A percentile compares a stretch with the other conserved stretches of the same genome.
Evolutionary conservation across 2,797 vertebrate species (phyloP).

Genomic region (Neopelma chrysocephalum): DNA sequence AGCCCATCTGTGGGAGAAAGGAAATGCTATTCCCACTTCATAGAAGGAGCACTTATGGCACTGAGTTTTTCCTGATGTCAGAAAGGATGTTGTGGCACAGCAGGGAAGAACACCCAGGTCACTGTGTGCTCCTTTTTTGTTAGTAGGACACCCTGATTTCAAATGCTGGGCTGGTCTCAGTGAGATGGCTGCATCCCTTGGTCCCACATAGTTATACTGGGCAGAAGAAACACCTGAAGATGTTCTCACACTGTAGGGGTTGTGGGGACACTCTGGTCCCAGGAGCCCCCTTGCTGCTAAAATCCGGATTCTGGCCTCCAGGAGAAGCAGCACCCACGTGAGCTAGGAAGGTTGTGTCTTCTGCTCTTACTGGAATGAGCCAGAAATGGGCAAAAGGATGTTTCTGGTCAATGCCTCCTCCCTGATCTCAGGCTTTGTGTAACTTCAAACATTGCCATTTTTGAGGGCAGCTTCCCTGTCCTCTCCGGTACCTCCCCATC

Average conservation of each 20-base stretch:
- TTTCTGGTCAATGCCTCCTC: neutral
- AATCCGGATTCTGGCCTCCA: neutral
- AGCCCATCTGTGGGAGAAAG: neutral
- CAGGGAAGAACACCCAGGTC: neutral
- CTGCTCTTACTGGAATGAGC: neutral
- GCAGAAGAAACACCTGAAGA: neutral
- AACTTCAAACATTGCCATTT: neutral
- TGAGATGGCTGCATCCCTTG: neutral
- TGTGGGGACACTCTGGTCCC: neutral
- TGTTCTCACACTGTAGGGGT: neutral
- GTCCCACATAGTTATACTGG: neutral
- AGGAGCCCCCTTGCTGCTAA: neutral
- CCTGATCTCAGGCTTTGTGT: neutral
- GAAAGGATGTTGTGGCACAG: neutral
- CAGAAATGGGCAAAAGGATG: neutral
- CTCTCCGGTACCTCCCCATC: neutral
- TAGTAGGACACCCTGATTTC: neutral
- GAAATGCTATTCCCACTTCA: neutral
- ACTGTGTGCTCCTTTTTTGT: neutral
- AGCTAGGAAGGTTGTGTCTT: neutral
- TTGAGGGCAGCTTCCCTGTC: neutral
- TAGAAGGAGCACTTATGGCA: neutral
- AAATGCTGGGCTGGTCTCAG: neutral
- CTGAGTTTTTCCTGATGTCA: neutral
- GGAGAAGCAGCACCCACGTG: neutral